Conservation (phyloP, 2,113 vertebrate species). For the Ciconia boyciana region DNA sequence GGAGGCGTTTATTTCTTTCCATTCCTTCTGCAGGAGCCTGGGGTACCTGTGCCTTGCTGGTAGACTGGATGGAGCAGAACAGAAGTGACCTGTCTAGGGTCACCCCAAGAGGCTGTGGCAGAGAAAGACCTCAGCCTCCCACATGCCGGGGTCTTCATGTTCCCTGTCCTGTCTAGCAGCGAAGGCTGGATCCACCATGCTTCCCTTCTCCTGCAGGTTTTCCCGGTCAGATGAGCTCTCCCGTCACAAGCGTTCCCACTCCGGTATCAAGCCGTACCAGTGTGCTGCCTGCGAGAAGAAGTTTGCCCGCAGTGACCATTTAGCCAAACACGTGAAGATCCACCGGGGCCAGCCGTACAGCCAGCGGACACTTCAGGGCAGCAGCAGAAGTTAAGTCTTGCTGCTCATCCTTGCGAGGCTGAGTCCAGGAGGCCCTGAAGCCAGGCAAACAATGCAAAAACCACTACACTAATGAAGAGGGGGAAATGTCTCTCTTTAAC, state of each 20-base stretch:
- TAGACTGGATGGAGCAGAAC: background rate
- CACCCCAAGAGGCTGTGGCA: background rate
- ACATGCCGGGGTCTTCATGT: rapidly evolving
- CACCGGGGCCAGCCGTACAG: slow-evolving; percentile 75
- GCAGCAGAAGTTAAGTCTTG: slow-evolving; percentile 59
- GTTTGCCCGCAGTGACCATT: slow-evolving; percentile 87
- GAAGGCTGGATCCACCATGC: background rate
- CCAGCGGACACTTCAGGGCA: slow-evolving; percentile 64
- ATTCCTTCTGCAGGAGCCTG: background rate
- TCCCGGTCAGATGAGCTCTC: slow-evolving; percentile 88
- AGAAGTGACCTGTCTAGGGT: background rate
- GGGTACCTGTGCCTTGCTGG: background rate
- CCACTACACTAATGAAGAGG: background rate
- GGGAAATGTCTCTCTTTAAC: background rate
- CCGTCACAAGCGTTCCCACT: slow-evolving; percentile 87
- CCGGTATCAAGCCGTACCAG: slow-evolving; percentile 84
- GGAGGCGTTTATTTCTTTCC: background rate
- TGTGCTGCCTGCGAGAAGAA: slow-evolving; percentile 83
- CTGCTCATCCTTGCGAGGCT: background rate
- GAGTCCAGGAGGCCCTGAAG: background rate
- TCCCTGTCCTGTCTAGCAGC: background rate
- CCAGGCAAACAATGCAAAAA: rapidly evolving
- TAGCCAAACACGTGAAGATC: slow-evolving; percentile 87
- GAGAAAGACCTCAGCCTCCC: background rate
- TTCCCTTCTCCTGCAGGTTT: slow-evolving; percentile 70